phyloP scores from a whole-genome alignment of 2,888 invertebrate species.

The Dryococelus australis region DNA sequence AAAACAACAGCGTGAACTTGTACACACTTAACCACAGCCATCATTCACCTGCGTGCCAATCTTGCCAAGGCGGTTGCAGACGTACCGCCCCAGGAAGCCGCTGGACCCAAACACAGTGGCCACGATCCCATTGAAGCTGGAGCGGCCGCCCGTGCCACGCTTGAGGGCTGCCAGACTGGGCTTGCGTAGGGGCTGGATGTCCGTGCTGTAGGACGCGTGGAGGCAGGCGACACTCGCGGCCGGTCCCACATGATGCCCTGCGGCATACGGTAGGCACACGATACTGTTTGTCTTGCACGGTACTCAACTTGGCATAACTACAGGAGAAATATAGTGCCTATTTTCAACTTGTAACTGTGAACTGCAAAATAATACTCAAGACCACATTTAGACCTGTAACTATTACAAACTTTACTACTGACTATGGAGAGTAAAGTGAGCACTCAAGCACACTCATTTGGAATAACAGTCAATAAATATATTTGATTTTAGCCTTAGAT shows the following conservation, averaged over 20 bases:
- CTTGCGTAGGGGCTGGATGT: slow-evolving; percentile 53
- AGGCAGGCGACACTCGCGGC: slow-evolving; percentile 54
- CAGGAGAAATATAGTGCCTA: too few species aligned
- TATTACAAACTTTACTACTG: too few species aligned
- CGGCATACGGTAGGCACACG: not conserved
- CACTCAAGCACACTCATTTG: too few species aligned
- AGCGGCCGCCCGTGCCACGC: slow-evolving; percentile 89
- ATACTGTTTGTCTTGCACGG: too few species aligned
- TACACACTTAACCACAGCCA: not conserved
- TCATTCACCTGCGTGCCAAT: slow-evolving; percentile 76
- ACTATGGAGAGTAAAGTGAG: too few species aligned
- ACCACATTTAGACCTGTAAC: too few species aligned
- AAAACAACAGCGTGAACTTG: too few species aligned
- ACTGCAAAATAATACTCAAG: too few species aligned
- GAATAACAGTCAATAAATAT: too few species aligned
- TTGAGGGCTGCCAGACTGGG: slow-evolving; percentile 66
- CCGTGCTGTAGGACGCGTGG: slow-evolving; percentile 63
- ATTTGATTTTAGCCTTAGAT: too few species aligned
- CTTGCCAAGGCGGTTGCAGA: slow-evolving; percentile 90
- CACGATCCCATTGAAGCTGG: slow-evolving; percentile 95
- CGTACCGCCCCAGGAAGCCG: slow-evolving; percentile 88
- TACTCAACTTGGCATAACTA: too few species aligned
- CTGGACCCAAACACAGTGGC: slow-evolving; percentile 97
- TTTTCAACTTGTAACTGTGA: too few species aligned
- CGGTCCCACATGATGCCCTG: slow-evolving; percentile 43